Percentiles rank a stretch among this genome's conserved stretches.
Evolutionary conservation across 2,888 invertebrate species (phyloP).

Genomic region (Tipula confusa): DNA sequence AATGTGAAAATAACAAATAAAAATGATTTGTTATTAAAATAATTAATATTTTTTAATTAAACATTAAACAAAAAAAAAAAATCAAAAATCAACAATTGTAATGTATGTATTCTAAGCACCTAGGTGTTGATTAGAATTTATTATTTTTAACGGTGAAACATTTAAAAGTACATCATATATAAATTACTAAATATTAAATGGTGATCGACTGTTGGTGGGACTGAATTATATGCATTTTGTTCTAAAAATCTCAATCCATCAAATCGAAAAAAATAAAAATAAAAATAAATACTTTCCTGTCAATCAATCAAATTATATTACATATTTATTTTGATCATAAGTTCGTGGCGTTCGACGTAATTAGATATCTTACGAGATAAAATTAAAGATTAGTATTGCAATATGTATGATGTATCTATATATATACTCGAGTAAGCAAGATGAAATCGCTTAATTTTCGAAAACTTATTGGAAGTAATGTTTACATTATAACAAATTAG

Average conservation of each 20-base stretch:
- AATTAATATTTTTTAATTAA: conserved; percentile 14
- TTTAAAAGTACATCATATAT: not conserved
- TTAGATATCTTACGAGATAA: not conserved
- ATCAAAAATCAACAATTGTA: not conserved
- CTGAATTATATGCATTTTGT: not conserved
- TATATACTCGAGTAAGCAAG: not conserved
- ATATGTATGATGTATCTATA: not conserved
- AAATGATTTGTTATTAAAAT: conserved; percentile 20
- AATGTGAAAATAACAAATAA: conserved; percentile 3
- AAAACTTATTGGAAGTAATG: not conserved
- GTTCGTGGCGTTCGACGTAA: not conserved
- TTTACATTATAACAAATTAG: not conserved
- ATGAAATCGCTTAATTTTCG: not conserved
- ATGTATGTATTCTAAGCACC: not conserved
- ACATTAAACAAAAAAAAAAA: not conserved
- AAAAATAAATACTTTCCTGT: not conserved
- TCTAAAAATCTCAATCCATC: conserved; percentile 12
- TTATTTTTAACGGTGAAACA: not conserved
- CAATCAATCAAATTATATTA: not conserved
- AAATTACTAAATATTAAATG: not conserved
- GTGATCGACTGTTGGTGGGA: not conserved
- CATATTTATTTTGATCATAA: not conserved
- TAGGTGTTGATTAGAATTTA: not conserved
- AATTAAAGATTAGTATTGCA: not conserved
- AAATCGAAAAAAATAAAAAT: not conserved